phyloP scores from a whole-genome alignment of 2,888 invertebrate species.

The Pherbina coryleti region DNA sequence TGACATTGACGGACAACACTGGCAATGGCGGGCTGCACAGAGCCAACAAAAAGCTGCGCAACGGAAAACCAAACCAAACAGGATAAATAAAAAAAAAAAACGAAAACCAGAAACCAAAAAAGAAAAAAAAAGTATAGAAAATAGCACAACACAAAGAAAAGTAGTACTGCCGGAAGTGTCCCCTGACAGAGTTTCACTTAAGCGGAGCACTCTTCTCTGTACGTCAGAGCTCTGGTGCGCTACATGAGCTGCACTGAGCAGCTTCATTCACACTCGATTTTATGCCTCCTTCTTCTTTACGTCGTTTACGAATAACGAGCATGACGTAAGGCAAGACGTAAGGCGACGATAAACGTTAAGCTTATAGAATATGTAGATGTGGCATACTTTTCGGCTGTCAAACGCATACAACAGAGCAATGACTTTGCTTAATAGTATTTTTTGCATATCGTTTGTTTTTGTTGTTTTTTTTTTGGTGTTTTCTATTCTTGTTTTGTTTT shows the following conservation, averaged over 20 bases:
- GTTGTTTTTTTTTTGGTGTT: neutral
- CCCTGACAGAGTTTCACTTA: slow-evolving; percentile 28
- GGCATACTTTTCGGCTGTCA: slow-evolving; percentile 31
- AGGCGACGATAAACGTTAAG: neutral
- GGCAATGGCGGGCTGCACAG: neutral
- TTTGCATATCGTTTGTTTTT: neutral
- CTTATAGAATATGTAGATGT: slow-evolving; percentile 17
- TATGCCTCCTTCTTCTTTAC: neutral
- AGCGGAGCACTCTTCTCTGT: neutral
- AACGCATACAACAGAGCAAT: neutral
- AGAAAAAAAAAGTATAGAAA: neutral
- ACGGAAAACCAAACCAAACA: neutral
- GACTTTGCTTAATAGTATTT: slow-evolving; percentile 24
- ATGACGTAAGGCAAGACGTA: neutral
- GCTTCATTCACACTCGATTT: slow-evolving; percentile 24
- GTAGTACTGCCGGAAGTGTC: slow-evolving; percentile 24
- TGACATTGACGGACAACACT: slow-evolving; percentile 23
- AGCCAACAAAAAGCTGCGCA: neutral
- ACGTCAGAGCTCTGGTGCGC: neutral
- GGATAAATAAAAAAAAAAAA: too few species aligned
- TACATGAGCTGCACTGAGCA: slow-evolving; percentile 10
- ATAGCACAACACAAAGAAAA: neutral
- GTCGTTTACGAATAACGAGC: neutral
- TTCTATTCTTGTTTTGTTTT: neutral
- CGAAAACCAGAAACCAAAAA: too few species aligned